phyloP scores from a whole-genome alignment of 2,797 vertebrate species.

The Cephalopachus bancanus region DNA sequence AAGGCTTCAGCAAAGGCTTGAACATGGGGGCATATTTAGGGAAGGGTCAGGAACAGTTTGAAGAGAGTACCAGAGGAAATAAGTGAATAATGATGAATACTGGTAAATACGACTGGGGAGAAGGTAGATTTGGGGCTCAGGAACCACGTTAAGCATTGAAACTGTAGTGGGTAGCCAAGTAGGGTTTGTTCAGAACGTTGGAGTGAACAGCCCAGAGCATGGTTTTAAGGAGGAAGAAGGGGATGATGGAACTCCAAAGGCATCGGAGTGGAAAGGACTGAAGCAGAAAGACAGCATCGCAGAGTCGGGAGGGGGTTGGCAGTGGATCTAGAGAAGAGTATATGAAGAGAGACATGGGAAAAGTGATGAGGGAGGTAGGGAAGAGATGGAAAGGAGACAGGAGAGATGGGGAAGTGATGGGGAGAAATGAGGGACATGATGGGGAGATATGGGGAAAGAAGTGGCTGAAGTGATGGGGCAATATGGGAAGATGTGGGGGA shows the following conservation, averaged over 20 bases:
- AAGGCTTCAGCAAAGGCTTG: background rate
- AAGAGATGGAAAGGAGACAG: no score
- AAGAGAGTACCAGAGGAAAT: background rate
- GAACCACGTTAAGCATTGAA: background rate
- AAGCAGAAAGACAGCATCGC: background rate
- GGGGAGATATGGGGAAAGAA: no score
- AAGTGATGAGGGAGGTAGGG: fast-evolving
- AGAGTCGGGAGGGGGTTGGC: background rate
- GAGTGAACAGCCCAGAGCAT: background rate
- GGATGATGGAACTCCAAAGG: background rate
- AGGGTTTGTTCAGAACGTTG: background rate
- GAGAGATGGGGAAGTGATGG: no score
- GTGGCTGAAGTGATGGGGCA: no score
- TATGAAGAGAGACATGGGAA: no score
- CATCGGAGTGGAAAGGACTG: background rate
- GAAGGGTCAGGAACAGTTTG: background rate
- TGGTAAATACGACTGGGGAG: no score
- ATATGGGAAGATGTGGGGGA: no score
- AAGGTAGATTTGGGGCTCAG: background rate
- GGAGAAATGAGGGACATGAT: no score
- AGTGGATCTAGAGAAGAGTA: background rate
- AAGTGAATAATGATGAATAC: background rate
- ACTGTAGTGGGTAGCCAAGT: background rate
- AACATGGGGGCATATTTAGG: background rate
- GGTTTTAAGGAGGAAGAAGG: background rate